These are phyloP conservation scores for Mus caroli DNA, from an alignment of 2,797 vertebrate genomes.

Conservation along the genomic window DNA sequence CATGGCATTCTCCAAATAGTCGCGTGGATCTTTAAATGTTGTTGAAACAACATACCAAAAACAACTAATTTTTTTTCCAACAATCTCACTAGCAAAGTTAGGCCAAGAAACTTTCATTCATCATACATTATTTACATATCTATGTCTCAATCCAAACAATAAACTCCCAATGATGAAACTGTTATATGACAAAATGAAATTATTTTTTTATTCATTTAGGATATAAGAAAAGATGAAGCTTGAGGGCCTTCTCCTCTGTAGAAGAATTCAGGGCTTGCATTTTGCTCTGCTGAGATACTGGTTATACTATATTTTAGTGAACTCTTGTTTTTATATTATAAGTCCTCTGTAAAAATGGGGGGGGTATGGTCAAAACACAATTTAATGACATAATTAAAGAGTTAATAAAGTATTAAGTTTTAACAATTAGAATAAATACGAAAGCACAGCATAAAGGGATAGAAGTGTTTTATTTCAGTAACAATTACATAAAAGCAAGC, in stretches of 20 bases:
- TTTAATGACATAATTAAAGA: neutral
- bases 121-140: neutral
- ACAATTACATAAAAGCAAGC: conserved; percentile 17
- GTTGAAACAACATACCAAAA: neutral
- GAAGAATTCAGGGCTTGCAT: neutral
- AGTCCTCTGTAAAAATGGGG: neutral
- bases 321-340: neutral
- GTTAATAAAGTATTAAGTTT: neutral
- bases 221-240: neutral
- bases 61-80: neutral
- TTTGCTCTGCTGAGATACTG: conserved; percentile 23
- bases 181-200: neutral
- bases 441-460: neutral
- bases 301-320: neutral
- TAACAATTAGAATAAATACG: neutral
- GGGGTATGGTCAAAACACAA: neutral
- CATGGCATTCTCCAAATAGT: neutral
- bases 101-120: neutral
- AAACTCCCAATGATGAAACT: neutral
- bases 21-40: neutral
- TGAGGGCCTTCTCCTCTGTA: neutral
- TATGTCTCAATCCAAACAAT: neutral
- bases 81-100: neutral
- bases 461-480: neutral
- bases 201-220: neutral